Evolutionary conservation across 2,888 invertebrate species (phyloP), one percentile per base, ranked within the genome.

Genomic region (Criorhina ranunculi): DNA sequence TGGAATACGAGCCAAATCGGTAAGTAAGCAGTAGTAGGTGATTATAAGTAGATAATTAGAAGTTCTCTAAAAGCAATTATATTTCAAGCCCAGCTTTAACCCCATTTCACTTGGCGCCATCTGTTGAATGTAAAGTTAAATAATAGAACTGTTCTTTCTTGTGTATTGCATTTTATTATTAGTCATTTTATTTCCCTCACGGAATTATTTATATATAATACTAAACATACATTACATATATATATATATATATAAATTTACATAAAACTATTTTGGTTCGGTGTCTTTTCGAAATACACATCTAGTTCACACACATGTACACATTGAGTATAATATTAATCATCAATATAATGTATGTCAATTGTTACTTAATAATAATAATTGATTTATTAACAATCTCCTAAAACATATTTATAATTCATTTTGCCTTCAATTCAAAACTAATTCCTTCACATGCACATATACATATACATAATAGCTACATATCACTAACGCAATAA

Each of bases 221-320:
- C 57, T 77, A 66, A 79, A 79, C 79, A 79, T 79, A 73, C 73
- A 83, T 70, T 35, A 85, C 75, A 85, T 66, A 35, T 81, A 85
- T 85, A 85, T 85, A 85, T 66, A 35, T 81, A 85, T 85, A 85
- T 85, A 85, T 85, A 85, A 85, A 85, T 85, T 80, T 79, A 80
- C 85, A 73, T 80, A 85, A 80, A 85, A 85, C 85, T 85, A 85
- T 80, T 85, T 85, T 85, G 85, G 85, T 85, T 85, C 85, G 85
- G 85, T 85, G 85, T 85, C 80, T 69, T 70, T 66, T 85, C 70
- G 59, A 85, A 80, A 75, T 80, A 80, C 73, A 85, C 69, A 79
- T 83, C 33, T 75, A 85, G 42, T 79, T 70, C 75, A 85, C 80
- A 85, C 83, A 79, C 76, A 76, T 67, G 42, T 67, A 76, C 49